Conservation (phyloP, 2,888 invertebrate species). For the Scelioninae gen. 1 region DNA sequence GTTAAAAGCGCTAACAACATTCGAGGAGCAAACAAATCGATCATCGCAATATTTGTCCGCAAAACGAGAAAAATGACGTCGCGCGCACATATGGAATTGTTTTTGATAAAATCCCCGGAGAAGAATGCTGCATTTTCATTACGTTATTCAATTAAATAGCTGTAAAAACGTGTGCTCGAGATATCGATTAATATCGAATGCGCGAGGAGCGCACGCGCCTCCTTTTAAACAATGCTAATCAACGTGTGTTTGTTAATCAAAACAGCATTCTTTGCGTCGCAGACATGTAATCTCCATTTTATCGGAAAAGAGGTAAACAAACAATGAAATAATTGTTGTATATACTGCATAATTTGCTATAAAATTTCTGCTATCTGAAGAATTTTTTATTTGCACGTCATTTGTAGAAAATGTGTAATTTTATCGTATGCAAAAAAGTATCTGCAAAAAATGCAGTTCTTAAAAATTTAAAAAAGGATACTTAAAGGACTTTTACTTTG, state of each 20-base stretch:
- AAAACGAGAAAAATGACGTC: constrained; percentile 24
- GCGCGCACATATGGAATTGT: constrained; percentile 19
- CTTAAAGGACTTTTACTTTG: too few species aligned
- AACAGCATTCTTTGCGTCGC: neutral
- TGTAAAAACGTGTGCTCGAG: constrained; percentile 53
- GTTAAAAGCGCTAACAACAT: constrained; percentile 40
- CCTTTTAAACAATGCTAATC: constrained; percentile 51
- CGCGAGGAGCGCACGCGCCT: constrained; percentile 29
- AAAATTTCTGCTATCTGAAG: too few species aligned
- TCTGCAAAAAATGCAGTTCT: too few species aligned
- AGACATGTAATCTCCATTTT: too few species aligned
- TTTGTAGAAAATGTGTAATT: too few species aligned
- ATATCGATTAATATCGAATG: constrained; percentile 63
- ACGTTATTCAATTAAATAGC: constrained; percentile 57
- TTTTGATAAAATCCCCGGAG: constrained; percentile 39
- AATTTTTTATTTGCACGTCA: too few species aligned
- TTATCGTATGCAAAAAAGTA: too few species aligned
- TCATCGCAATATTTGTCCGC: constrained; percentile 42
- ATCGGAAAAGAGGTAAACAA: too few species aligned
- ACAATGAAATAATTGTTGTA: too few species aligned
- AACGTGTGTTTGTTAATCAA: constrained; percentile 4
- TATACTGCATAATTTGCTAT: too few species aligned
- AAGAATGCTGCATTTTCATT: constrained; percentile 54
- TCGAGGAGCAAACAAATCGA: constrained; percentile 46
- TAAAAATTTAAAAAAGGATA: too few species aligned